Conservation (phyloP, 1,140 invertebrate species). For the Hyles vespertilio region DNA sequence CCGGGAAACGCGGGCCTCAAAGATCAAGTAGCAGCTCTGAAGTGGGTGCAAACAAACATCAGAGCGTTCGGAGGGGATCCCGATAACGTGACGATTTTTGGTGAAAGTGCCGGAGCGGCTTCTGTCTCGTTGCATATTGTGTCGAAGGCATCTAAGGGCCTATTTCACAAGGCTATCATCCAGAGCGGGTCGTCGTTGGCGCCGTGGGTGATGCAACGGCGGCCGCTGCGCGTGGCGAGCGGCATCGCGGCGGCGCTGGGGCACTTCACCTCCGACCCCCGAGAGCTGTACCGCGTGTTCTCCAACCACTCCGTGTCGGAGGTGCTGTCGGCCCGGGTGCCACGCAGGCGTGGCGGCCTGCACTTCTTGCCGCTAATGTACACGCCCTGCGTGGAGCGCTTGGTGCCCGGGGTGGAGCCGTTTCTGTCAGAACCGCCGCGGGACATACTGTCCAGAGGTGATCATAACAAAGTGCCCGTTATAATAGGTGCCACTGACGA, state of each 20-base stretch:
- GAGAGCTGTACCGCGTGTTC: conserved; percentile 14
- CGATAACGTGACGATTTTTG: conserved; percentile 10
- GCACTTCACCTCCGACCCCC: conserved; percentile 2
- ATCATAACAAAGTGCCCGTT: no score
- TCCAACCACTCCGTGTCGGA: conserved; percentile 9
- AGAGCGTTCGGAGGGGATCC: conserved; percentile 8
- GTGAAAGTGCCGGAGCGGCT: conserved; percentile 11
- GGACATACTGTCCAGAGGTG: no score
- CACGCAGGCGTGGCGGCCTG: not conserved
- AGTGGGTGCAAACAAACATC: conserved; percentile 9
- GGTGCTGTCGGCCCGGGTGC: conserved; percentile 8
- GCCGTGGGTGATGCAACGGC: conserved; percentile 28
- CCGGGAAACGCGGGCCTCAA: conserved; percentile 11
- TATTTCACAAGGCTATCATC: conserved; percentile 4
- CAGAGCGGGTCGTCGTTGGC: conserved; percentile 56
- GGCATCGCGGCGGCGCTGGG: conserved; percentile 11
- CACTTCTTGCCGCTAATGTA: conserved; percentile 10
- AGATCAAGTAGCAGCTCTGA: conserved; percentile 9
- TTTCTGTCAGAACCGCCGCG: no score
- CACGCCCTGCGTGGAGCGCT: no score
- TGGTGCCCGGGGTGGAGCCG: no score
- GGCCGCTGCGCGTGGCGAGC: conserved; percentile 9
- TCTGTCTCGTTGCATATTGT: conserved; percentile 11
- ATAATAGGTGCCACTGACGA: conserved; percentile 18
- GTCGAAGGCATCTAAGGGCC: not conserved